Evolutionary conservation across 2,797 vertebrate genomes (phyloP), one percentile per base, ranked within the genome.

Genomic region (Lateolabrax maculatus): DNA sequence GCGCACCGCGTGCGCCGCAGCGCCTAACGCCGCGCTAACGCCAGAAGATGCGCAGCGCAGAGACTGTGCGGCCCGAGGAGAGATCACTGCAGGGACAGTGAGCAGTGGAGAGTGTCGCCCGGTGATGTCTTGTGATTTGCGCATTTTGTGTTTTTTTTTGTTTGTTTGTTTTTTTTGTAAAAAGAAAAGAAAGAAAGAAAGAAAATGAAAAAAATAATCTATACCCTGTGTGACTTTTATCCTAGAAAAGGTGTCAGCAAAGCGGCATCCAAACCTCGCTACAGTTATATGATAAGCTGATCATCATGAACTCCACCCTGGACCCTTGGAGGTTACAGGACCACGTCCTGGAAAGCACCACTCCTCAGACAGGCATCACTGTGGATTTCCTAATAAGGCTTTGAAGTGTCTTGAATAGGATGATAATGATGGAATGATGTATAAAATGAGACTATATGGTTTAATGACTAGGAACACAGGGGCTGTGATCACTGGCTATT

Each of bases 111-210:
- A 70, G 18, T 53, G n/a, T n/a, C n/a, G n/a, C n/a, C n/a, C n/a
- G n/a, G n/a, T n/a, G n/a, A n/a, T 29, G 75, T 48, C 51, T 55
- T 57, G 18, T 63, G 48, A 43, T 72, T 46, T 31, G 6, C 1
- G 3, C 65, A 67, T 79, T 60, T 51, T 70, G 60, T 71, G 18
- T 25, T 34, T 66, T 37, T 39, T 49, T 6, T 39, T 57, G 11
- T 61, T 61, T 41, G n/a, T n/a, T n/a, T n/a, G n/a, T n/a, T n/a
- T n/a, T n/a, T n/a, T n/a, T n/a, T n/a, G n/a, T n/a, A n/a, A n/a
- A n/a, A n/a, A 25, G 8, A 19, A 15, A 18, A 9, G 1, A 9
- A 16, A 63, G 37, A 34, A 23, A 46, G 2, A 4, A 10, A 41
- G 25, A 29, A 41, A 61, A 39, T n/a, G n/a, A n/a, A n/a, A n/a